These are phyloP conservation scores for Drosophila setosimentum DNA, from an alignment of 2,888 invertebrate genomes.

Conservation along the genomic window DNA sequence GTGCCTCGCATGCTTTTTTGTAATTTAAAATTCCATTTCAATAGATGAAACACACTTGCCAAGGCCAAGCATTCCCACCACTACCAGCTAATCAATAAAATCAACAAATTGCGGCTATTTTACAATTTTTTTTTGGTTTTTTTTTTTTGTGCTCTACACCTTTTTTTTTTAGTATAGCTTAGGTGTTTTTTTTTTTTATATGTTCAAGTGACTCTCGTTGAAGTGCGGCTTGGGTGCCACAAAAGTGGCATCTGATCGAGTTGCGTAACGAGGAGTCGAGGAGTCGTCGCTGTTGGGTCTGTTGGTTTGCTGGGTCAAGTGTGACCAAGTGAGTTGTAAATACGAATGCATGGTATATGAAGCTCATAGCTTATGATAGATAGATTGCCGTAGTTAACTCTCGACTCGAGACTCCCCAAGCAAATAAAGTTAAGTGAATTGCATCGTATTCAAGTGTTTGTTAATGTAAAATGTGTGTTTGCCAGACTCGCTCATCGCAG, in stretches of 20 bases:
- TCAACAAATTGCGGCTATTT: conserved; percentile 27
- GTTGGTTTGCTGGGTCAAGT: conserved; percentile 57
- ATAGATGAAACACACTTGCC: conserved; percentile 42
- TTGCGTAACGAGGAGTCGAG: conserved; percentile 53
- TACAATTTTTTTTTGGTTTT: conserved; percentile 9
- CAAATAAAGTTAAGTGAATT: conserved; percentile 74
- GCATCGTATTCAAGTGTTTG: conserved; percentile 55
- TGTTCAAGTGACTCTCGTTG: conserved; percentile 42
- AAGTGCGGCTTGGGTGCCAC: conserved; percentile 42
- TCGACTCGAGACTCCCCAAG: conserved; percentile 62
- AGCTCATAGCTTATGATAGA: conserved; percentile 61
- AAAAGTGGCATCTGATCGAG: conserved; percentile 61
- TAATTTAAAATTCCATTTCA: conserved; percentile 60
- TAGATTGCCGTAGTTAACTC: conserved; percentile 52
- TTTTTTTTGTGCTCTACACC: conserved; percentile 1
- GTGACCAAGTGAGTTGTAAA: conserved; percentile 75
- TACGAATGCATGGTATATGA: conserved; percentile 38
- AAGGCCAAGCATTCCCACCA: conserved; percentile 64
- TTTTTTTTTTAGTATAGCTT: conserved; percentile 10
- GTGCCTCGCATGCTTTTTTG: conserved; percentile 40
- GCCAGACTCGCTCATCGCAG: not conserved
- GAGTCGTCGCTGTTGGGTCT: conserved; percentile 4
- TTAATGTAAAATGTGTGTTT: conserved; percentile 62
- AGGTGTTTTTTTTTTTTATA: conserved; percentile 6
- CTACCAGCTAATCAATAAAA: conserved; percentile 70